Percentiles rank a stretch among this genome's conserved stretches.
Evolutionary conservation across 2,113 vertebrate species (phyloP).

Genomic region (Glaucidium brasilianum): DNA sequence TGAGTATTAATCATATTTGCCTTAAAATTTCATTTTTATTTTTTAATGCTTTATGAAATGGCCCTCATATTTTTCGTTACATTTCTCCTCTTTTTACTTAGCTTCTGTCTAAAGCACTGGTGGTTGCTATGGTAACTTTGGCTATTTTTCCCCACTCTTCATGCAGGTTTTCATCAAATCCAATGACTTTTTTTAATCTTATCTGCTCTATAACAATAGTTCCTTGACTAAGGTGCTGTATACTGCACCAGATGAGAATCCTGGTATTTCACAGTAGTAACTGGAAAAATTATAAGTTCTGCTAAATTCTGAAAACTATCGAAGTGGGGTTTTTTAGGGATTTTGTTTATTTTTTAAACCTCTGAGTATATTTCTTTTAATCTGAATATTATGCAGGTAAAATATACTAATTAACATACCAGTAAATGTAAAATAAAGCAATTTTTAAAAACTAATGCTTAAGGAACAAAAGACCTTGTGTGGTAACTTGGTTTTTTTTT

Average conservation of each 20-base stretch:
- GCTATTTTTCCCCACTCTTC: slow-evolving; percentile 52
- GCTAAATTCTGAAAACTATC: slow-evolving; percentile 5
- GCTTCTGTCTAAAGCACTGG: slow-evolving; percentile 37
- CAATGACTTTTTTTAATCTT: slow-evolving; percentile 62
- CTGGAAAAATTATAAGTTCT: neutral
- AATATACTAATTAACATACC: neutral
- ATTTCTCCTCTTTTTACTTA: slow-evolving; percentile 38
- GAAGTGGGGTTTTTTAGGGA: neutral
- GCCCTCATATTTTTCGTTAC: slow-evolving; percentile 39
- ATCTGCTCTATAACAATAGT: slow-evolving; percentile 58
- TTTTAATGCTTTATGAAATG: slow-evolving; percentile 46
- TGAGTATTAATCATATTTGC: neutral
- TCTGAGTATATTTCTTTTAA: neutral
- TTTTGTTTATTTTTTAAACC: neutral
- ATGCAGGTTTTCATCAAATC: slow-evolving; percentile 66
- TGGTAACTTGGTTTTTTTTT: neutral
- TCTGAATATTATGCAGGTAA: neutral
- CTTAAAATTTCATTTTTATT: slow-evolving; percentile 32
- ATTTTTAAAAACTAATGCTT: neutral
- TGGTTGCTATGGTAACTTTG: slow-evolving; percentile 68
- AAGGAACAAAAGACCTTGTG: neutral
- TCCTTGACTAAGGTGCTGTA: slow-evolving; percentile 30
- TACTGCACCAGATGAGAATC: slow-evolving; percentile 2
- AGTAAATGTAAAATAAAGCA: neutral
- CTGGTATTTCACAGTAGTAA: slow-evolving; percentile 16